Conservation (phyloP, 2,888 invertebrate genomes). For the Rhamnusium bicolor region DNA sequence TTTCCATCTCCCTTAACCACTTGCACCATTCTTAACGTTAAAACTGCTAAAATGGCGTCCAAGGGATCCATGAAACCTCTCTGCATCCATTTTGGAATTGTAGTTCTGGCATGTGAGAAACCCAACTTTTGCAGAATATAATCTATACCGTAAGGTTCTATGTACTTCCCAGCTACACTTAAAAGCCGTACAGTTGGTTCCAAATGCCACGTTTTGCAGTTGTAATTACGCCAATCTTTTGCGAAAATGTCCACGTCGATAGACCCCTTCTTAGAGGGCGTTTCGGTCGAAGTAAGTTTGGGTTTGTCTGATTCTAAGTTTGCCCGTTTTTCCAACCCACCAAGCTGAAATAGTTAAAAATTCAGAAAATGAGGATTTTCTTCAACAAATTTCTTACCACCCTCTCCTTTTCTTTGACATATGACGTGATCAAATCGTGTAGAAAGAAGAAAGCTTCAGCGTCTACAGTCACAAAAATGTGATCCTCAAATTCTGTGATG, state of each 20-base stretch:
- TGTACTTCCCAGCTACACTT: constrained; percentile 84
- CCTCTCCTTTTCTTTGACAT: constrained; percentile 93
- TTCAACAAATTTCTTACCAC: constrained; percentile 73
- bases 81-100: constrained; percentile 99
- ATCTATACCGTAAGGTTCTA: constrained; percentile 98
- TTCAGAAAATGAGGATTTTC: neutral
- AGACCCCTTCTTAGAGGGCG: constrained; percentile 59
- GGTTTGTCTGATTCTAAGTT: constrained; percentile 57
- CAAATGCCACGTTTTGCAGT: constrained; percentile 96
- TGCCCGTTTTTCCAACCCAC: constrained; percentile 58
- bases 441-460: constrained; percentile 98
- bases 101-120: constrained; percentile 96
- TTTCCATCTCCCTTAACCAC: constrained; percentile 67
- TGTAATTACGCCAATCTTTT: constrained; percentile 92
- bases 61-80: constrained; percentile 98
- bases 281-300: constrained; percentile 52
- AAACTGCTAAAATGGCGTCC: constrained; percentile 90
- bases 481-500: constrained; percentile 98
- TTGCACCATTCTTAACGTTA: constrained; percentile 81
- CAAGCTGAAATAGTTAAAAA: constrained; percentile 53
- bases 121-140: constrained; percentile 98
- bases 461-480: constrained; percentile 97
- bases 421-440: constrained; percentile 96
- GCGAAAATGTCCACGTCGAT: constrained; percentile 78
- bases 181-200: constrained; percentile 90